Base-by-base conservation (phyloP, 2,797 vertebrate genomes). In the Artibeus jamaicensis region DNA sequence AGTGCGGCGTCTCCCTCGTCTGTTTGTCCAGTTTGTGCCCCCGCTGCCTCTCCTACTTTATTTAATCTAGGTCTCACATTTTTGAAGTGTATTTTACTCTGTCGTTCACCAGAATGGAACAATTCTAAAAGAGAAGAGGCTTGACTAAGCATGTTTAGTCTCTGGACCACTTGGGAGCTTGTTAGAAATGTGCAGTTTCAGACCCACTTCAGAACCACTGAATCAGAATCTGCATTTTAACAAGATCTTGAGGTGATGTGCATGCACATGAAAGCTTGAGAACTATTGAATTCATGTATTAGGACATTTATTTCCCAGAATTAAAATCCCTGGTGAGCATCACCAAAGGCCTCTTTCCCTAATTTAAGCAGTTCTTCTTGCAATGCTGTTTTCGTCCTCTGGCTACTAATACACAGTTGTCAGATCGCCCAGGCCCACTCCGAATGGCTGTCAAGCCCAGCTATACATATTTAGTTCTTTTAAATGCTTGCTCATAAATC, bases 401-500 rank as follows among this genome's bases (percentile, higher is more conserved):
- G 77, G 96, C 84, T 96, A 89, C 95, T 90, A 95, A 96, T 87
- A 95, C 15, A 86, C 73, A 81, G 71, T 97, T 87, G 86, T 96
- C 95, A 96, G 89, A 78, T 91, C 62, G 86, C 86, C 21, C 39
- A 92, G 92, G 86, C 44, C 18, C 5, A 12, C 77, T 95, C 68
- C 57, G 89, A 96, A 97, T 91, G 22, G 16, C 84, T 91, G 68
- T 88, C 84, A 89, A 91, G 84, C 48, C 81, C 77, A 87, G 94
- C 89, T 91, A 92, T 96, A 94, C 97, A 98, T 97, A 97, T 97
- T 97, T 98, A 97, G 97, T 96, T 97, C 92, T 97, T 97, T 97
- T 95, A 96, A 62, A 96, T 95, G 97, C 96, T 95, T 96, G 37
- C 94, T 96, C 95, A 88, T 98, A 98, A 96, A 97, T 98, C 97